Percentiles rank a stretch among this genome's conserved stretches.
These are phyloP conservation scores for Entomobrya multifasciata DNA, from an alignment of 2,888 invertebrate genomes.

Conservation along the genomic window DNA sequence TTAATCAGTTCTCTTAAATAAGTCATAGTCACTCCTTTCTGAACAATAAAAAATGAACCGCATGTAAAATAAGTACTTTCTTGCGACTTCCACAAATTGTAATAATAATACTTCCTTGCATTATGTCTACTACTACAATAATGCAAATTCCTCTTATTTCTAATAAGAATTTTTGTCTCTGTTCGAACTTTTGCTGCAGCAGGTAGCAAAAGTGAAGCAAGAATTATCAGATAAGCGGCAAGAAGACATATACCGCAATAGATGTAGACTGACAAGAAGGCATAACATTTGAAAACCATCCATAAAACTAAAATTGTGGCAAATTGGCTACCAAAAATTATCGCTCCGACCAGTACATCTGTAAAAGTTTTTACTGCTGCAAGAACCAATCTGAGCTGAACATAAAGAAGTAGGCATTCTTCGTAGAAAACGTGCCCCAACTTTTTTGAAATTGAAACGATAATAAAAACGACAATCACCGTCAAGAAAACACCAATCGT, in stretches of 20 bases:
- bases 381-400: not conserved
- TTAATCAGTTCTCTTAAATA: not conserved
- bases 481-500: not conserved
- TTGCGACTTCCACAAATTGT: constrained; percentile 12
- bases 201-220: not conserved
- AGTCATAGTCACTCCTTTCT: not conserved
- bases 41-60: not conserved
- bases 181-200: not conserved
- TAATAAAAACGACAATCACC: not conserved
- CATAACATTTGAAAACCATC: constrained; percentile 6
- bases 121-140: not conserved
- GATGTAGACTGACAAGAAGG: not conserved
- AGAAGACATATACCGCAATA: not conserved
- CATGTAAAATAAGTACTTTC: not conserved
- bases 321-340: not conserved
- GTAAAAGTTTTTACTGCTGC: not conserved
- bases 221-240: not conserved
- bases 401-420: constrained; percentile 3
- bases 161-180: not conserved
- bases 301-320: not conserved
- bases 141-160: constrained; percentile 14
- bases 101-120: constrained; percentile 25
- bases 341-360: not conserved
- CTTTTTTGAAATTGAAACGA: not conserved
- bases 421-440: not conserved